A percentile compares a stretch with the other conserved stretches of the same genome.
phyloP scores from a whole-genome alignment of 2,888 invertebrate genomes.

The Shargacucullia verbasci region DNA sequence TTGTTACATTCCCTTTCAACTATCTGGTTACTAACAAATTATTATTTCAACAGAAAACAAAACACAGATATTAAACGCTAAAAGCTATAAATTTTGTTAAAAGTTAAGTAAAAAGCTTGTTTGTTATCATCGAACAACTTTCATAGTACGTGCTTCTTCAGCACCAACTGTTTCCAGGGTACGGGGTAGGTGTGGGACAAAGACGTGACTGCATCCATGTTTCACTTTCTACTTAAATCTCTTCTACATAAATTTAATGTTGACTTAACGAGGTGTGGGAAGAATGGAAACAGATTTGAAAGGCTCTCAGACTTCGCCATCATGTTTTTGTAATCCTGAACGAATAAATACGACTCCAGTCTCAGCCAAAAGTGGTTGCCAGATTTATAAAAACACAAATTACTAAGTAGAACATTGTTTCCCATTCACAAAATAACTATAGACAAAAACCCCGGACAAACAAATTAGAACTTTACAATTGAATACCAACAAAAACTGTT shows the following conservation, averaged over 20 bases:
- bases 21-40: too few species aligned
- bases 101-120: constrained; percentile 27
- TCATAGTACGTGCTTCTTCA: constrained; percentile 51
- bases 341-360: too few species aligned
- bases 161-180: constrained; percentile 43
- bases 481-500: constrained; percentile 48
- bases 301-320: background rate
- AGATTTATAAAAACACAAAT: constrained; percentile 18
- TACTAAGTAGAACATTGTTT: constrained; percentile 9
- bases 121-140: constrained; percentile 44
- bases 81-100: constrained; percentile 26
- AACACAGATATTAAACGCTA: constrained; percentile 12
- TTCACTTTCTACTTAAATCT: constrained; percentile 18
- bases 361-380: too few species aligned
- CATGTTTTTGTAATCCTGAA: too few species aligned
- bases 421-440: constrained; percentile 13
- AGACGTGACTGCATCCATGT: constrained; percentile 42
- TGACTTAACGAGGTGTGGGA: background rate
- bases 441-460: constrained; percentile 22
- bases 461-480: constrained; percentile 44
- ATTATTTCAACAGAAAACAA: background rate
- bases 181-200: constrained; percentile 2
- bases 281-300: background rate
- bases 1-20: too few species aligned
- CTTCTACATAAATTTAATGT: constrained; percentile 4